phyloP scores from a whole-genome alignment of 64 coral and sea anemone genomes.

The Anthopleura sola region DNA sequence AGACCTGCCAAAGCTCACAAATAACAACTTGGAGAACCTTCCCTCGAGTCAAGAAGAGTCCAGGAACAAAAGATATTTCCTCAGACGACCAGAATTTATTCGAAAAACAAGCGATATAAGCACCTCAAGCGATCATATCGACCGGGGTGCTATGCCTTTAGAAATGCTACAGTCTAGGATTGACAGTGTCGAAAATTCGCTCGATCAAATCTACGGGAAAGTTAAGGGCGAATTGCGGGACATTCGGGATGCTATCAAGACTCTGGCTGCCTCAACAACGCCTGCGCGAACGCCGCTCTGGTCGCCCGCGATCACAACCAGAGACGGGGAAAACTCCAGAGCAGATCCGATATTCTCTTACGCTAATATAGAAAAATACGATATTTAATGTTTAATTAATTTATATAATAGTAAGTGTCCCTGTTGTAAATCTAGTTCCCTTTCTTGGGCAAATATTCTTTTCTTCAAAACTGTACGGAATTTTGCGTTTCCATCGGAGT shows the following conservation, averaged over 20 bases:
- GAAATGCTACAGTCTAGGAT: slow-evolving; percentile 57
- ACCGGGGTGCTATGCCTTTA: slow-evolving; percentile 54
- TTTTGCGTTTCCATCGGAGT: too few relatives aligned
- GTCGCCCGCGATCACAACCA: background rate
- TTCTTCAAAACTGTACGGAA: too few relatives aligned
- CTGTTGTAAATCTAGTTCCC: too few relatives aligned
- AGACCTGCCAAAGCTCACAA: background rate
- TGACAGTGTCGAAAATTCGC: slow-evolving; percentile 56
- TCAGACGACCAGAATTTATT: slow-evolving; percentile 1
- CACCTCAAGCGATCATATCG: slow-evolving; percentile 67
- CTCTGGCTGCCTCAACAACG: background rate
- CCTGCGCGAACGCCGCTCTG: background rate
- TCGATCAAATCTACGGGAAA: slow-evolving; percentile 85
- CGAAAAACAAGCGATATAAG: slow-evolving; percentile 37
- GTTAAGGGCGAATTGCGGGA: slow-evolving; percentile 78
- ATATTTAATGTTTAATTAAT: slow-evolving; percentile 2
- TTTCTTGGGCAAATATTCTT: too few relatives aligned
- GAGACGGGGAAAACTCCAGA: background rate
- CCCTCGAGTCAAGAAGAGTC: background rate
- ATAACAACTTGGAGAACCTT: background rate
- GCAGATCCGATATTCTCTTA: slow-evolving; percentile 22
- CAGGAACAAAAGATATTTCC: slow-evolving; percentile 10
- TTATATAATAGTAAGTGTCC: too few relatives aligned
- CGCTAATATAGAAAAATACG: slow-evolving; percentile 24
- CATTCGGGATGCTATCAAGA: slow-evolving; percentile 68